phyloP scores from a whole-genome alignment of 2,797 vertebrate species.

The Eulemur rubriventer region DNA sequence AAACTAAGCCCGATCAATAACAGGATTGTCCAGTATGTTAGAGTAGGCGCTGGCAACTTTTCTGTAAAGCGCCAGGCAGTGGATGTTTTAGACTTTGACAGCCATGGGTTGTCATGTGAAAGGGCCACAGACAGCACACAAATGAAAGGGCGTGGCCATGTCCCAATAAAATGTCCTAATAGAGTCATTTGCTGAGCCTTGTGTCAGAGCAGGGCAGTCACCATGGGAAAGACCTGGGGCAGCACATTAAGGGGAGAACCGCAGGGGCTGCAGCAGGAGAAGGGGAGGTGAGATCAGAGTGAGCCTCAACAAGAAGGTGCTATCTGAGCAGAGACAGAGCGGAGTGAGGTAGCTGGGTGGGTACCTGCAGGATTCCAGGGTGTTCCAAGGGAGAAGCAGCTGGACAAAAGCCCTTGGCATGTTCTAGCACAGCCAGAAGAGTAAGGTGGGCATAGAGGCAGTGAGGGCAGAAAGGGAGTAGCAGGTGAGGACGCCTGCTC shows the following conservation, averaged over 20 bases:
- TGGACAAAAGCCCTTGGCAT: not conserved
- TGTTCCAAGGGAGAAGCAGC: not conserved
- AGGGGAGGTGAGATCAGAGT: not conserved
- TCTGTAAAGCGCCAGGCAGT: not conserved
- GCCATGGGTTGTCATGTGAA: rapidly evolving
- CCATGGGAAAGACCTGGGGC: rapidly evolving
- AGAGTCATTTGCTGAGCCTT: not conserved
- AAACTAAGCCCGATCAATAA: not conserved
- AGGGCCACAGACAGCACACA: not conserved
- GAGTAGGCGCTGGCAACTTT: rapidly evolving
- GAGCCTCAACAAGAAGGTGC: rapidly evolving
- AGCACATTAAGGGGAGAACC: rapidly evolving
- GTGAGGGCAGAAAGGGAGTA: rapidly evolving
- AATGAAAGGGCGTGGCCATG: not conserved
- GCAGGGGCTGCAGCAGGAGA: rapidly evolving
- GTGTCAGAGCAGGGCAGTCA: rapidly evolving
- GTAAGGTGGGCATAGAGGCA: not conserved
- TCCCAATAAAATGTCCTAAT: rapidly evolving
- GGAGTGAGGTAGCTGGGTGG: rapidly evolving
- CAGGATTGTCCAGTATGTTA: not conserved
- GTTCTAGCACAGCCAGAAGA: not conserved
- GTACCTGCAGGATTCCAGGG: not conserved
- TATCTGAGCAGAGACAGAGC: not conserved
- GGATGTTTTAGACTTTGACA: not conserved
- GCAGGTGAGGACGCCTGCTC: rapidly evolving